Percentiles rank a stretch among this genome's conserved stretches.
Evolutionary conservation across 23 tunicate genomes (phyloP).

Genomic region (Corella eumyota): DNA sequence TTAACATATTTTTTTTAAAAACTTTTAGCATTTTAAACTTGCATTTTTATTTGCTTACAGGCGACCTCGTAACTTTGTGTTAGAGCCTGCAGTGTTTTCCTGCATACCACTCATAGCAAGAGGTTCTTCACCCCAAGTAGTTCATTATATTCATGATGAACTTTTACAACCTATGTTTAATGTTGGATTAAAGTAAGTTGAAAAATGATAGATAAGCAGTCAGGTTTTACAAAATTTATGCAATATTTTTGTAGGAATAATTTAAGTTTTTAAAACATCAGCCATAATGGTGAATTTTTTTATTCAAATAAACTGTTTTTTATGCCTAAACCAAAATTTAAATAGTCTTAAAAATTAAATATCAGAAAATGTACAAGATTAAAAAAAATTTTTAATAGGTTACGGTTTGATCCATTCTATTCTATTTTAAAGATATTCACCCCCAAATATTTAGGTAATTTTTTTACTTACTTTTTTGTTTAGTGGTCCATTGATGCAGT

Average conservation of each 20-base stretch:
- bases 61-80: slow-evolving; percentile 52
- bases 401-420: not conserved
- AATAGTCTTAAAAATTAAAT: not conserved
- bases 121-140: slow-evolving; percentile 16
- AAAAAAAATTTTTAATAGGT: not conserved
- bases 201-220: not conserved
- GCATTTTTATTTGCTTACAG: slow-evolving; percentile 11
- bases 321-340: not conserved
- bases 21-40: not conserved
- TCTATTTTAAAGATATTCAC: too few species aligned
- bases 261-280: not conserved
- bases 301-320: not conserved
- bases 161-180: slow-evolving; percentile 64
- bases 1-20: not conserved
- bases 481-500: slow-evolving; percentile 64
- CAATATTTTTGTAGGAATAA: not conserved
- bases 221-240: not conserved
- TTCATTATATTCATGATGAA: slow-evolving; percentile 32
- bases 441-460: too few species aligned
- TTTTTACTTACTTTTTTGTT: not conserved
- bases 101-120: slow-evolving; percentile 75
- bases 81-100: slow-evolving; percentile 65
- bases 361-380: not conserved
- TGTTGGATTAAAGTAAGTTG: slow-evolving; percentile 67
- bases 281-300: too few species aligned